Evolutionary conservation across 2,888 invertebrate species (phyloP).

Genomic region (Brenthis hecate): DNA sequence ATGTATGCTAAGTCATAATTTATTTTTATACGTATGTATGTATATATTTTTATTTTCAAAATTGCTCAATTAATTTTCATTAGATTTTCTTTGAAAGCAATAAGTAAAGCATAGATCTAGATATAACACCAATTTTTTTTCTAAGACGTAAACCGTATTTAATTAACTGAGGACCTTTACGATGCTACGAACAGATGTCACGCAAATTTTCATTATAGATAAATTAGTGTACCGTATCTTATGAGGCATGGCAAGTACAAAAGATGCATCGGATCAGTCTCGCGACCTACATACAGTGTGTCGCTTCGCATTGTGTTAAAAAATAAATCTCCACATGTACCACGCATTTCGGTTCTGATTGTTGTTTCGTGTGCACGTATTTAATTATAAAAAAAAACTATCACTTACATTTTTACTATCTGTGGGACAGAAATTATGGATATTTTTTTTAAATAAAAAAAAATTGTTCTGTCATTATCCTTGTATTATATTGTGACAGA

Average conservation of each 20-base stretch:
- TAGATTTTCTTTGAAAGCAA: too few relatives aligned
- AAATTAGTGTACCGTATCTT: neutral
- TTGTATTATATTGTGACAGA: neutral
- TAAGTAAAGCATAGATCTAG: too few relatives aligned
- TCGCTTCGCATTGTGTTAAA: slow-evolving; percentile 67
- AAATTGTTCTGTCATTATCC: too few relatives aligned
- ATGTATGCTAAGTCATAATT: too few relatives aligned
- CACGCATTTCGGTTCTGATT: slow-evolving; percentile 65
- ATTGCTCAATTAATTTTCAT: too few relatives aligned
- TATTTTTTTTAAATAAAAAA: neutral
- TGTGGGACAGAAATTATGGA: neutral
- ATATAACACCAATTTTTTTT: too few relatives aligned
- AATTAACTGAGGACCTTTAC: too few relatives aligned
- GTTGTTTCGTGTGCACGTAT: slow-evolving; percentile 55
- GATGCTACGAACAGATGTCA: neutral
- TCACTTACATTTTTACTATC: neutral
- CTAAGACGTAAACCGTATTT: too few relatives aligned
- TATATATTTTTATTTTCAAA: too few relatives aligned
- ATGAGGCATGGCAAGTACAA: slow-evolving; percentile 43
- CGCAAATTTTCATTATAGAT: slow-evolving; percentile 14
- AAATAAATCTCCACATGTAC: slow-evolving; percentile 59
- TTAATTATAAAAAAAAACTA: slow-evolving; percentile 16
- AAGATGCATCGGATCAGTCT: slow-evolving; percentile 68
- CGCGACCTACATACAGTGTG: slow-evolving; percentile 69
- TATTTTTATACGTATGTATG: too few relatives aligned